These are phyloP conservation scores for Clavelina lepadiformis DNA, from an alignment of 23 tunicate species.

Conservation along the genomic window DNA sequence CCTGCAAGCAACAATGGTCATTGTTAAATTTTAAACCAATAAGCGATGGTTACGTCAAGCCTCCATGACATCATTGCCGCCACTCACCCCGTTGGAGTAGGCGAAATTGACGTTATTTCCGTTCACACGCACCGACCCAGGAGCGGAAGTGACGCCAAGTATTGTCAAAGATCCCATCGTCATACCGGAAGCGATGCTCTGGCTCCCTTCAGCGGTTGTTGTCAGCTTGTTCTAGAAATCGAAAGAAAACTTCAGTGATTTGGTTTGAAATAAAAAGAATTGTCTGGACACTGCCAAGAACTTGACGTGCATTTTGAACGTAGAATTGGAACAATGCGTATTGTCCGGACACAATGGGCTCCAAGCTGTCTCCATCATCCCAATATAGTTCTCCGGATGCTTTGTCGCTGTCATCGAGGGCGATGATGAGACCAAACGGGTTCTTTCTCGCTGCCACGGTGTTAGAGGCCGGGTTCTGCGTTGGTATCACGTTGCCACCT, in stretches of 20 bases:
- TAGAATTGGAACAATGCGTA: slow-evolving; percentile 54
- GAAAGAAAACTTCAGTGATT: neutral
- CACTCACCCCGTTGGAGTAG: slow-evolving; percentile 36
- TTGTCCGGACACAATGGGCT: slow-evolving; percentile 43
- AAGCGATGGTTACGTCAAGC: neutral
- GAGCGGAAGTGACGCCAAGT: slow-evolving; percentile 48
- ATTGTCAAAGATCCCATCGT: slow-evolving; percentile 51
- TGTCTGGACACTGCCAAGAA: neutral
- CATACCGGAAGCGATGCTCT: slow-evolving; percentile 28
- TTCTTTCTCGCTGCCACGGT: slow-evolving; percentile 70
- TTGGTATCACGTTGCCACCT: slow-evolving; percentile 85
- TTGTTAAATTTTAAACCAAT: neutral
- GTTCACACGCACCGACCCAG: slow-evolving; percentile 40
- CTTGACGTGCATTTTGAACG: slow-evolving; percentile 50
- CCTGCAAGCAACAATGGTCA: neutral
- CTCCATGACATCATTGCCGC: neutral
- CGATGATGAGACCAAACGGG: slow-evolving; percentile 91
- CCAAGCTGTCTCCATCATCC: slow-evolving; percentile 80
- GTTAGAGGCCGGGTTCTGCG: slow-evolving; percentile 81
- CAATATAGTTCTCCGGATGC: slow-evolving; percentile 89
- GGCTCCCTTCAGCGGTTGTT: slow-evolving; percentile 24
- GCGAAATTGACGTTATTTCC: slow-evolving; percentile 28
- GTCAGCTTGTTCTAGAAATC: slow-evolving; percentile 33
- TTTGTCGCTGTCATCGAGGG: slow-evolving; percentile 53
- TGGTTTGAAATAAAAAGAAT: neutral